Evolutionary conservation across 2,797 vertebrate genomes (phyloP), one percentile per base, ranked within the genome.

Genomic region (Pseudochaenichthys georgianus): DNA sequence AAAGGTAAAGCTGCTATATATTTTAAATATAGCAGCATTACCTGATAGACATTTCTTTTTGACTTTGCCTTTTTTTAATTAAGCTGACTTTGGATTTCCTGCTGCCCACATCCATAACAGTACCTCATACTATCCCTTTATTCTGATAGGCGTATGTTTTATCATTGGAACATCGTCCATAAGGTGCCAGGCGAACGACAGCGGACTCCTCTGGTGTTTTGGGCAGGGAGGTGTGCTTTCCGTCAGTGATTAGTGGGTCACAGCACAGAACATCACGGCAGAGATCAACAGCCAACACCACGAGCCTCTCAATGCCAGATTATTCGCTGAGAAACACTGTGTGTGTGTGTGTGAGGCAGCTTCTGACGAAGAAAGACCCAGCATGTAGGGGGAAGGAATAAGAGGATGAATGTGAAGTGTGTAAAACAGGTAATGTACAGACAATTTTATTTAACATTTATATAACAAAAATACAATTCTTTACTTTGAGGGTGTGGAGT

Each of bases 371-470:
- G 61, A 59, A 51, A 51, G 42, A 38, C 47, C 66, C 60, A 38
- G 34, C 2, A 38, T 38, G 57, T 57, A 58, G 45, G 15, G n/a
- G 17, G 19, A n/a, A 41, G 11, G 2, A 7, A 53, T 34, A 17
- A 9, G 15, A 15, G 64, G 46, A 28, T 47, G 34, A 66, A n/a
- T 17, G 45, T 47, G 45, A 38, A 12, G 45, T 5, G 19, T 55
- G 45, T 11, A 31, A 48, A 52, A 48, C 69, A 13, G 45, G 34
- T 69, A 64, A 80, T 78, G 38, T 57, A 78, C 75, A 86, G 58
- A 79, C 69, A 70, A 28, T 78, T 93, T 93, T 93, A 92, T 91
- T 92, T 54, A 64, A 90, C 80, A 89, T 86, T 88, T 87, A 78
- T 87, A 72, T 81, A 88, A 85, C 70, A 90, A 91, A 38, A 92